These are phyloP conservation scores for Cassiopea andromeda DNA, from an alignment of 30 jellyfish, hydroid and myxozoan genomes.

Conservation along the genomic window DNA sequence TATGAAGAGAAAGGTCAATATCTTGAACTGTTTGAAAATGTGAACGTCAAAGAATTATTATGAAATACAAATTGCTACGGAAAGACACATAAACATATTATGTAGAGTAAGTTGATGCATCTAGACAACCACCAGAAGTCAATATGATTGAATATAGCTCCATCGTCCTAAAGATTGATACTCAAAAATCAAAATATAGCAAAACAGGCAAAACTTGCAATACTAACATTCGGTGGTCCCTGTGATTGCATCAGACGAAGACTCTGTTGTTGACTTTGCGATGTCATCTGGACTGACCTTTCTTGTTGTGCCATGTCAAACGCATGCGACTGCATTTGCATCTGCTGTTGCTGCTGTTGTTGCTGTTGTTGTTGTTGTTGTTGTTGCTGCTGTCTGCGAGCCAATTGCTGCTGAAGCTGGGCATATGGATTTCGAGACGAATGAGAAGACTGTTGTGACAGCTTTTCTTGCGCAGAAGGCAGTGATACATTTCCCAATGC, in stretches of 20 bases:
- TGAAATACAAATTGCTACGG: no score
- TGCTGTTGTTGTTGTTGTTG: slow-evolving; percentile 68
- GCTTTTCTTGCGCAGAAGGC: slow-evolving; percentile 44
- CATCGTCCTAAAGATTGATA: no score
- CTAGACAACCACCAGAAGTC: no score
- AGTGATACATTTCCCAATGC: slow-evolving; percentile 32
- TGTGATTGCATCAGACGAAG: slow-evolving; percentile 67
- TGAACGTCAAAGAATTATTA: no score
- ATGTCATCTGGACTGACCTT: slow-evolving; percentile 63
- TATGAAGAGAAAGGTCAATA: no score
- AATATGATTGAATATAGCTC: no score
- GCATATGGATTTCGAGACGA: slow-evolving; percentile 40
- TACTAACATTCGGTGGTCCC: slow-evolving; percentile 63
- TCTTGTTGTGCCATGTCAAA: slow-evolving; percentile 60
- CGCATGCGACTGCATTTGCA: slow-evolving; percentile 69
- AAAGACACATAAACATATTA: no score
- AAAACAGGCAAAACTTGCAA: background rate
- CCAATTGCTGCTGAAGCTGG: slow-evolving; percentile 66
- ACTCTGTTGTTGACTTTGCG: slow-evolving; percentile 55
- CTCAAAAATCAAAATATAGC: no score
- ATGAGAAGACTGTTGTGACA: slow-evolving; percentile 26
- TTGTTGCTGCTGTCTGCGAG: slow-evolving; percentile 56
- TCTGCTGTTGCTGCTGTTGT: slow-evolving; percentile 75
- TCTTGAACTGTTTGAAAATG: no score
- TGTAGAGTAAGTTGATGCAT: no score